phyloP scores from a whole-genome alignment of 2,113 vertebrate genomes.

The Piaya cayana region DNA sequence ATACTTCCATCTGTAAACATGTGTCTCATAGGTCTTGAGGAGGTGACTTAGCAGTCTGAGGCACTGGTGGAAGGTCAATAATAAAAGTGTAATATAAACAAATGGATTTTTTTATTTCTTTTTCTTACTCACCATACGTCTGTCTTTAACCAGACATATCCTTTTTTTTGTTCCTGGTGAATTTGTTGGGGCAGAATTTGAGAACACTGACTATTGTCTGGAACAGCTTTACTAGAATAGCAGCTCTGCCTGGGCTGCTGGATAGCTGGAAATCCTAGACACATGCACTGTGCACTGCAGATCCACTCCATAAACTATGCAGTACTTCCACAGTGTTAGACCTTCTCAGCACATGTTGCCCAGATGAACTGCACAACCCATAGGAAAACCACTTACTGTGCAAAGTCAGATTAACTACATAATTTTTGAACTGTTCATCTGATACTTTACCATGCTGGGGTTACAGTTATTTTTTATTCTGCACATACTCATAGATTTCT shows the following conservation, averaged over 20 bases:
- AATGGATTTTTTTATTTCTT: not conserved
- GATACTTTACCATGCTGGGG: not conserved
- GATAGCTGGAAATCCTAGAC: slow-evolving; percentile 26
- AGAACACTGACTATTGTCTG: slow-evolving; percentile 11
- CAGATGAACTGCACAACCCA: slow-evolving; percentile 23
- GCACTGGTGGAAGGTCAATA: not conserved
- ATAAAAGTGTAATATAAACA: not conserved
- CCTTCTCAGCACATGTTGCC: slow-evolving; percentile 10
- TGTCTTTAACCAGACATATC: not conserved
- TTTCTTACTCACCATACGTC: not conserved
- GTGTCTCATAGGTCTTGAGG: not conserved
- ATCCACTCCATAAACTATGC: not conserved
- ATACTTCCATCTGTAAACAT: not conserved
- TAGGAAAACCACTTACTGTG: not conserved
- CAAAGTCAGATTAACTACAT: not conserved
- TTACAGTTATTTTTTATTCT: not conserved
- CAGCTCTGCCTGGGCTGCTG: not conserved
- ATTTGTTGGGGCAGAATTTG: not conserved
- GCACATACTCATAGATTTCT: not conserved
- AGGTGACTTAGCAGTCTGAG: not conserved
- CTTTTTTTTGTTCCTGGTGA: not conserved
- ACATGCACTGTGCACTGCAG: not conserved
- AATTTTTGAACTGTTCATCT: slow-evolving; percentile 22
- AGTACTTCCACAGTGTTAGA: not conserved
- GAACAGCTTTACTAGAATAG: slow-evolving; percentile 2